Conservation (phyloP, 2,797 vertebrate genomes). For the Momotus momota region DNA sequence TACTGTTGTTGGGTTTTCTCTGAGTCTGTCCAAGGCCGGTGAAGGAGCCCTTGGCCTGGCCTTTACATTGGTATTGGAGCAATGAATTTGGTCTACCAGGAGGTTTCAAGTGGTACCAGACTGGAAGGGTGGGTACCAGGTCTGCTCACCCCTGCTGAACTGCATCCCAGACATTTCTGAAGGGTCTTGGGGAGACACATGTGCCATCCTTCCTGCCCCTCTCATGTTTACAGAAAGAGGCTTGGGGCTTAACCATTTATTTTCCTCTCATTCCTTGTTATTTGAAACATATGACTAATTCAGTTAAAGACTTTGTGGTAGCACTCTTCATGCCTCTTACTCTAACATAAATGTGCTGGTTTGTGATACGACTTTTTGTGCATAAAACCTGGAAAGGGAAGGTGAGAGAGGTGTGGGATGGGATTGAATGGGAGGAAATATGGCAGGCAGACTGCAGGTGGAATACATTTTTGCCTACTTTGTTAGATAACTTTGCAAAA, state of each 20-base stretch:
- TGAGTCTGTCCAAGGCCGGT: fast-evolving
- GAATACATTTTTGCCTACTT: neutral
- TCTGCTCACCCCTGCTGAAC: fast-evolving
- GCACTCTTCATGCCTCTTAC: neutral
- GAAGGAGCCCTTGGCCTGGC: neutral
- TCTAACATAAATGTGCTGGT: neutral
- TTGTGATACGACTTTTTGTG: neutral
- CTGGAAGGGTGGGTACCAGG: neutral
- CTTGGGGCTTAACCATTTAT: neutral
- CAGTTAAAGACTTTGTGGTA: neutral
- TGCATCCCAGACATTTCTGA: fast-evolving
- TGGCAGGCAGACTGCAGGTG: neutral
- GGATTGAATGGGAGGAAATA: neutral
- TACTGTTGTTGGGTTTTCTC: neutral
- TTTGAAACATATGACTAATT: constrained; percentile 34
- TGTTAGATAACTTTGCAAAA: neutral
- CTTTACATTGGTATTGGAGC: fast-evolving
- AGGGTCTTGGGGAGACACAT: neutral
- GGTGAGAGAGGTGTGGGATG: neutral
- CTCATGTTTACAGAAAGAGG: neutral
- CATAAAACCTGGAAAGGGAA: neutral
- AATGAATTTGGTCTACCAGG: fast-evolving
- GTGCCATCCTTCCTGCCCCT: neutral
- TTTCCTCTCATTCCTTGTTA: neutral
- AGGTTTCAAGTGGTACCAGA: neutral